These are phyloP conservation scores for Siphamia tubifer DNA, from an alignment of 2,113 vertebrate genomes.

Conservation along the genomic window DNA sequence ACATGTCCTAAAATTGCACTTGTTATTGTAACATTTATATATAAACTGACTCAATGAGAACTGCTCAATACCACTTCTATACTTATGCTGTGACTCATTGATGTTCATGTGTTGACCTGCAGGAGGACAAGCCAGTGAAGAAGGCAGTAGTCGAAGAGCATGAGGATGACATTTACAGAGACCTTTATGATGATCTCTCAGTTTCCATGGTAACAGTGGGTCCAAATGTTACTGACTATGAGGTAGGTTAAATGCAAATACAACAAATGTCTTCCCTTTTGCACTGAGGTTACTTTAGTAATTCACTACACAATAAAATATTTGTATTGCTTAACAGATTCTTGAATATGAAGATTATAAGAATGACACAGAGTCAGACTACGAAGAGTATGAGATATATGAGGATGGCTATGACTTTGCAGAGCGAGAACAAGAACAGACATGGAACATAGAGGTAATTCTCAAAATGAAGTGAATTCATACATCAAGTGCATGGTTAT, in stretches of 20 bases:
- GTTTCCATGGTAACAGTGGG: slow-evolving; percentile 75
- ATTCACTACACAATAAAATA: neutral
- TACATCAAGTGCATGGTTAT: neutral
- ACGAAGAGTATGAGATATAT: slow-evolving; percentile 79
- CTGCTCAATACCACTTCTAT: neutral
- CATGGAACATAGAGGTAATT: slow-evolving; percentile 74
- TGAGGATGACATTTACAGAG: slow-evolving; percentile 45
- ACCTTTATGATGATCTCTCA: slow-evolving; percentile 67
- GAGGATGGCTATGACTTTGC: slow-evolving; percentile 77
- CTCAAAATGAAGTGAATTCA: neutral
- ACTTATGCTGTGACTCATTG: slow-evolving; percentile 29
- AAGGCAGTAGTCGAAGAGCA: slow-evolving; percentile 58
- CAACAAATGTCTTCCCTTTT: neutral
- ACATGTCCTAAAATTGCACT: slow-evolving; percentile 9
- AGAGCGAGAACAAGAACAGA: slow-evolving; percentile 64
- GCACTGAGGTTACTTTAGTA: neutral
- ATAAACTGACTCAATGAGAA: slow-evolving; percentile 1
- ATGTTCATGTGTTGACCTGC: slow-evolving; percentile 21
- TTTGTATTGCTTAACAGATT: slow-evolving; percentile 39
- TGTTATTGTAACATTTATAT: slow-evolving; percentile 44
- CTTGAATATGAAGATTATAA: slow-evolving; percentile 71
- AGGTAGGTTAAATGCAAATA: slow-evolving; percentile 72
- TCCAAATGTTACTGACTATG: slow-evolving; percentile 73
- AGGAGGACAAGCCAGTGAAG: slow-evolving; percentile 58
- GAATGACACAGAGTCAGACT: slow-evolving; percentile 65